Evolutionary conservation across 2,888 invertebrate genomes (phyloP).

Genomic region (Leucania comma): DNA sequence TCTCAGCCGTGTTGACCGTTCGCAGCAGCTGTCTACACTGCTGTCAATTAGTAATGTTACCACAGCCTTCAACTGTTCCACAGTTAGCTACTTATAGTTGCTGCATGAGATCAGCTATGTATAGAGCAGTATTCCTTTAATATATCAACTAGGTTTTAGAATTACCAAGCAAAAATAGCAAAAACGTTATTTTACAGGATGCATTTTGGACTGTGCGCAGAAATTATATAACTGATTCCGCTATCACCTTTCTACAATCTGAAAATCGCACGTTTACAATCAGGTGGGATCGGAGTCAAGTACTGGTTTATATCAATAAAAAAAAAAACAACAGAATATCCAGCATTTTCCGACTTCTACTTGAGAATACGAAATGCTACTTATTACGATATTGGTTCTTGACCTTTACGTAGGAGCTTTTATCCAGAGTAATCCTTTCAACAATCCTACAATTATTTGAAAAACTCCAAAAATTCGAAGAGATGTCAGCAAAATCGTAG

Average conservation of each 20-base stretch:
- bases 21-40: constrained; percentile 21
- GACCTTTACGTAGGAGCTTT: constrained; percentile 14
- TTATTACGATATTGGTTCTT: constrained; percentile 2
- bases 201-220: too few species aligned
- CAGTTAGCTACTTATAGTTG: not conserved
- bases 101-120: constrained; percentile 4
- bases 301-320: too few species aligned
- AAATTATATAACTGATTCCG: too few species aligned
- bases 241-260: too few species aligned
- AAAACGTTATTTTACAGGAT: too few species aligned
- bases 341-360: not conserved
- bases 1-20: not conserved
- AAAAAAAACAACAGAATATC: not conserved
- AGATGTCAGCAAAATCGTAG: too few species aligned
- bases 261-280: too few species aligned
- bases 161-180: not conserved
- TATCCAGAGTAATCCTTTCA: constrained; percentile 4
- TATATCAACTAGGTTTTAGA: not conserved
- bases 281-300: too few species aligned
- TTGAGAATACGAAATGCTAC: not conserved
- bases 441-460: not conserved
- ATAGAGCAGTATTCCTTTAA: not conserved
- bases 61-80: not conserved
- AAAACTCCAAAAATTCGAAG: too few species aligned
- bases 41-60: constrained; percentile 39